These are phyloP conservation scores for Hippoglossus stenolepis DNA, from an alignment of 2,113 vertebrate species.

Conservation along the genomic window DNA sequence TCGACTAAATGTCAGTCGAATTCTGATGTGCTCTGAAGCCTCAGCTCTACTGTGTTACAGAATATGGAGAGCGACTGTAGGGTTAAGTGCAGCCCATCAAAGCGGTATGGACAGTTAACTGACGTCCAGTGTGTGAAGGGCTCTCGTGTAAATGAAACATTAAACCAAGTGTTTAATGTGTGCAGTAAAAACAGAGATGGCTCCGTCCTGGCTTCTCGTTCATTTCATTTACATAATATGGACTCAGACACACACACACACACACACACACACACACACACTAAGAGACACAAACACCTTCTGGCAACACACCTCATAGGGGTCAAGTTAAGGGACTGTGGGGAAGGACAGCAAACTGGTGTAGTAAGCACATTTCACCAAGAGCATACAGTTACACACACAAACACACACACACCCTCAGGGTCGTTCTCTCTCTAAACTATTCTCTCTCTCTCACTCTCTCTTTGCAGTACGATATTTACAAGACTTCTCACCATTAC, in stretches of 20 bases:
- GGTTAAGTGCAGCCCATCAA: conserved; percentile 31
- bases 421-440: conserved; percentile 13
- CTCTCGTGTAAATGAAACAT: conserved; percentile 33
- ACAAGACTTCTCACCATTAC: conserved; percentile 46
- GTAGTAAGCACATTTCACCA: conserved; percentile 79
- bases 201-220: conserved; percentile 21
- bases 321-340: conserved; percentile 64
- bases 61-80: conserved; percentile 8
- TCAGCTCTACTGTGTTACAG: background rate
- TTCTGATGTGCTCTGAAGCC: conserved; percentile 58
- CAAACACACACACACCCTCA: conserved; percentile 12
- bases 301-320: conserved; percentile 47
- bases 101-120: conserved; percentile 27
- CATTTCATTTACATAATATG: conserved; percentile 42
- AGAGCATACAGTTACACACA: conserved; percentile 66
- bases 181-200: conserved; percentile 44
- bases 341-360: conserved; percentile 70
- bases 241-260: conserved; percentile 33
- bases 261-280: conserved; percentile 27
- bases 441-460: conserved; percentile 15
- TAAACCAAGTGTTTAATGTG: conserved; percentile 43
- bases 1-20: conserved; percentile 76
- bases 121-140: conserved; percentile 12
- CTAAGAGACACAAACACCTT: conserved; percentile 32
- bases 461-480: conserved; percentile 46